Evolutionary conservation across 2,113 vertebrate genomes (phyloP).

Genomic region (Ophiodon elongatus): DNA sequence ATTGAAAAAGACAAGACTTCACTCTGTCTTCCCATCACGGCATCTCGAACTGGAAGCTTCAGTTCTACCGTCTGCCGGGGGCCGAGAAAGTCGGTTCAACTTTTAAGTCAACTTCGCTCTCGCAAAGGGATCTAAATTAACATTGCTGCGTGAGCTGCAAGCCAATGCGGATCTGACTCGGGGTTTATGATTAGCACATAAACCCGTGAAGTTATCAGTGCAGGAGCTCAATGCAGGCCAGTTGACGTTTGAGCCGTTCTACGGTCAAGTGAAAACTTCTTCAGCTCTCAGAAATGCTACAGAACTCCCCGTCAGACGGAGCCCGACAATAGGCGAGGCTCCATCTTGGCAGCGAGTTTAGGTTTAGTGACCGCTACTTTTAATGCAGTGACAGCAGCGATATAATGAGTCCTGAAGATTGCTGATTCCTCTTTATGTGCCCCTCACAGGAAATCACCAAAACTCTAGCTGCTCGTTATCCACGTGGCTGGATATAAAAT

Average conservation of each 20-base stretch:
- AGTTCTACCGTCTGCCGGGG: conserved; percentile 14
- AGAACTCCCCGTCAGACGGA: conserved; percentile 3
- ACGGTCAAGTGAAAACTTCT: conserved; percentile 30
- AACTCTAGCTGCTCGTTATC: conserved; percentile 79
- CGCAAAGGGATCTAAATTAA: conserved; percentile 51
- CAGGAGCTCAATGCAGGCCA: background rate
- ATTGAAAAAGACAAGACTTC: conserved; percentile 52
- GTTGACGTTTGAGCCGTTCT: background rate
- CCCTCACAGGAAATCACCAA: conserved; percentile 78
- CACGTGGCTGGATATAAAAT: conserved; percentile 65
- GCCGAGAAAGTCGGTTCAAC: conserved; percentile 38
- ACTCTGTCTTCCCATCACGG: conserved; percentile 31
- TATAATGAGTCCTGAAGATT: conserved; percentile 78
- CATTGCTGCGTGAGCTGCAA: conserved; percentile 22
- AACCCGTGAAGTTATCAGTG: conserved; percentile 14
- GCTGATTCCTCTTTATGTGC: conserved; percentile 73
- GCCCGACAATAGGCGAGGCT: conserved; percentile 8
- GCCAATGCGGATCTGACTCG: conserved; percentile 18
- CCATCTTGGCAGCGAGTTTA: conserved; percentile 43
- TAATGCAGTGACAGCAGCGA: conserved; percentile 80
- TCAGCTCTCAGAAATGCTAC: conserved; percentile 3
- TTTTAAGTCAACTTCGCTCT: conserved; percentile 43
- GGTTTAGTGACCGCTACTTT: conserved; percentile 76
- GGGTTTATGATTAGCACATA: conserved; percentile 50
- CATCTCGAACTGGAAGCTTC: conserved; percentile 16